These are phyloP conservation scores for Lordiphosa andalusiaca DNA, from an alignment of 2,888 invertebrate genomes.

Conservation along the genomic window DNA sequence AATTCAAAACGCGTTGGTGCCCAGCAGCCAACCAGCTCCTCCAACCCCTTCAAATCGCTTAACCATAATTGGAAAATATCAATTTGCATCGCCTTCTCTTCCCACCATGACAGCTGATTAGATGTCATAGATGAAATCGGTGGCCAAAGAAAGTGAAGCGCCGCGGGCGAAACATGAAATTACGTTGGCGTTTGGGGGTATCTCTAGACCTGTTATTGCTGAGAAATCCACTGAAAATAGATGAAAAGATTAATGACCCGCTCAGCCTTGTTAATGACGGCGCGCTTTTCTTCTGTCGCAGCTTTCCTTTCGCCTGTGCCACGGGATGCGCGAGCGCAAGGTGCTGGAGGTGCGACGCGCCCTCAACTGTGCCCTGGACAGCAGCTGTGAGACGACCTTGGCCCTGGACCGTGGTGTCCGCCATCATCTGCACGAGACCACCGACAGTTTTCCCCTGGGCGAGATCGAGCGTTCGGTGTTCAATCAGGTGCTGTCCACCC, in stretches of 20 bases:
- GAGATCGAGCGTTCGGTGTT: conserved; percentile 86
- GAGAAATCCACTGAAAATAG: conserved; percentile 4
- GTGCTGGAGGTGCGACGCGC: conserved; percentile 86
- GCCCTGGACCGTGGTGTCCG: conserved; percentile 83
- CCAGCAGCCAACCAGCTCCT: conserved; percentile 8
- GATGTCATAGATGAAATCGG: conserved; percentile 43
- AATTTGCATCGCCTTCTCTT: conserved; percentile 45
- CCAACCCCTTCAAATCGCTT: conserved; percentile 19
- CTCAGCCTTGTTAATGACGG: conserved; percentile 46
- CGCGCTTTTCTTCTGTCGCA: conserved; percentile 65
- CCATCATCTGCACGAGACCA: conserved; percentile 85
- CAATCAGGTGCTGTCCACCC: conserved; percentile 89
- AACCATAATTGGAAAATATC: conserved; percentile 64
- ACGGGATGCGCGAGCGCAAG: conserved; percentile 87
- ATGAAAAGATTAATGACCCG: conserved; percentile 56
- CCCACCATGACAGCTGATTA: conserved; percentile 39
- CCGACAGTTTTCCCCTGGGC: conserved; percentile 86
- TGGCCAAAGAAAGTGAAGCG: conserved; percentile 46
- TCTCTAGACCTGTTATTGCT: conserved; percentile 18
- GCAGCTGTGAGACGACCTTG: conserved; percentile 80
- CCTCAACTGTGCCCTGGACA: conserved; percentile 81
- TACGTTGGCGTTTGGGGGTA: conserved; percentile 46
- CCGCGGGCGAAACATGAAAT: conserved; percentile 44
- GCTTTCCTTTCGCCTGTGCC: conserved; percentile 88
- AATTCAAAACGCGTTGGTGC: conserved; percentile 14